phyloP scores from a whole-genome alignment of 2,888 invertebrate genomes.

The Amphimallon solstitiale region DNA sequence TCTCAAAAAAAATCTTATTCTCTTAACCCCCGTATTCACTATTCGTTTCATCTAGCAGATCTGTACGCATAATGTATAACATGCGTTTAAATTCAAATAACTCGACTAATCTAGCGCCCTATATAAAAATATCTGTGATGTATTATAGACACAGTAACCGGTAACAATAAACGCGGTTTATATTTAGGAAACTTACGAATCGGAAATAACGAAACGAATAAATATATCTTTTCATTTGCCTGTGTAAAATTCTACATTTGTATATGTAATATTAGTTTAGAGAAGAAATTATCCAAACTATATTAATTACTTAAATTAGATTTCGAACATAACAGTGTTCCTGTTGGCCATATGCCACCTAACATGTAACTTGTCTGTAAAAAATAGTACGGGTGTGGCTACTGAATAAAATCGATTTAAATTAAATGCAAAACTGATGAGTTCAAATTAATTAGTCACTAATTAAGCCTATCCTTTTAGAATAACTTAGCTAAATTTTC shows the following conservation, averaged over 20 bases:
- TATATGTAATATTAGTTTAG: not conserved
- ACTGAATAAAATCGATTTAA: constrained; percentile 30
- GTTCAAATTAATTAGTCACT: not conserved
- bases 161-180: constrained; percentile 9
- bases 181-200: constrained; percentile 1
- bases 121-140: constrained; percentile 7
- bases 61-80: no score
- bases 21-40: no score
- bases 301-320: no score
- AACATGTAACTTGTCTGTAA: not conserved
- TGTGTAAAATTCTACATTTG: not conserved
- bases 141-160: not conserved
- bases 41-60: no score
- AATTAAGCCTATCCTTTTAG: no score
- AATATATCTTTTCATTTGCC: not conserved
- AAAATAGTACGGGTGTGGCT: constrained; percentile 27
- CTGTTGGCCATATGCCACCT: constrained; percentile 20
- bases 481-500: no score
- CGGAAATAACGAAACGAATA: not conserved
- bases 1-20: no score
- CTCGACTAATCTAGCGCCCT: not conserved
- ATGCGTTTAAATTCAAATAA: no score
- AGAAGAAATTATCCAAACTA: not conserved
- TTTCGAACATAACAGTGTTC: not conserved
- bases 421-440: constrained; percentile 22